Evolutionary conservation across 2,888 invertebrate species (phyloP).

Genomic region (Chesias legatella): DNA sequence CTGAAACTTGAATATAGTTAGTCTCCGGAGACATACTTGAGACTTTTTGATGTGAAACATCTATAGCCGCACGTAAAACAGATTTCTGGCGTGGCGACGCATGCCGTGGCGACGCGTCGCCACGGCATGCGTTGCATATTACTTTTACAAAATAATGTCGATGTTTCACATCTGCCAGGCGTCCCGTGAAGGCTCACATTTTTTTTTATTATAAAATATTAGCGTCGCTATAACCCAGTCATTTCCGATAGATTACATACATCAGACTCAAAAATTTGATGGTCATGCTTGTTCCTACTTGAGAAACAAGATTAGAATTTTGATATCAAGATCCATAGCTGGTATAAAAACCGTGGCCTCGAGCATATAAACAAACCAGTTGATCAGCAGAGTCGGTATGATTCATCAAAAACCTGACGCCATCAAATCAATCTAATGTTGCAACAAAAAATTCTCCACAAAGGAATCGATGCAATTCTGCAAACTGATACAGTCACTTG

Average conservation of each 20-base stretch:
- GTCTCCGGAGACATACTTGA: conserved; percentile 34
- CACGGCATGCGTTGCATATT: no score
- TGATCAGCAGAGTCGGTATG: conserved; percentile 46
- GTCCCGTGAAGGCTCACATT: no score
- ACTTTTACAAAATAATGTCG: no score
- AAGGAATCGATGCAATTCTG: conserved; percentile 50
- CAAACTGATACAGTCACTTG: conserved; percentile 54
- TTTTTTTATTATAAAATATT: no score
- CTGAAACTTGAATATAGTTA: conserved; percentile 51
- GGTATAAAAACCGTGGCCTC: conserved; percentile 30
- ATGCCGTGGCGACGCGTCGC: no score
- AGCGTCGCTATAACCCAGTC: conserved; percentile 39
- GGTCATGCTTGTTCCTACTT: conserved; percentile 3
- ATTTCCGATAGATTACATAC: no score
- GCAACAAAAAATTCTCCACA: conserved; percentile 53
- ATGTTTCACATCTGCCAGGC: no score
- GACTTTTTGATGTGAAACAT: no score
- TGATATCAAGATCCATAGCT: conserved; percentile 10
- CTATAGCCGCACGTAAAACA: no score
- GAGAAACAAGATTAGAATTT: conserved; percentile 10
- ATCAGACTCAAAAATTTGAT: conserved; percentile 7
- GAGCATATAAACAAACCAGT: conserved; percentile 27
- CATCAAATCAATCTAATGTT: conserved; percentile 47
- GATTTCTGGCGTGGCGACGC: no score
- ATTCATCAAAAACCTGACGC: conserved; percentile 55